Percentiles rank a stretch among this genome's conserved stretches.
These are phyloP conservation scores for Trematocara zebra DNA, from an alignment of 2,113 vertebrate genomes.

Conservation along the genomic window DNA sequence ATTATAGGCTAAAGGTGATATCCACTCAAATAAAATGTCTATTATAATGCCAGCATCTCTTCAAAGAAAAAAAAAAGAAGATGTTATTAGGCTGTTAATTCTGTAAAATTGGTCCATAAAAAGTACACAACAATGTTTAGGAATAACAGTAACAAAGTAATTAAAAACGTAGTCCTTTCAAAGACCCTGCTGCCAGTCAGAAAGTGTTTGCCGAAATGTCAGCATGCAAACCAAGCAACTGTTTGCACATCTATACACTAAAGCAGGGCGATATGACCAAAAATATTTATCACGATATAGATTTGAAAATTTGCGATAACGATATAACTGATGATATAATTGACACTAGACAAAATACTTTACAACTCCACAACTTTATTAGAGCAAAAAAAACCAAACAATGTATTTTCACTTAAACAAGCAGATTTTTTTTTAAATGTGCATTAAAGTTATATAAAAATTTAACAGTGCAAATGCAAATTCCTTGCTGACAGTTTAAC, in stretches of 20 bases:
- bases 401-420: not conserved
- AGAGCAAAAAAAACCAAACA: not conserved
- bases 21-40: not conserved
- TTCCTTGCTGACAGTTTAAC: fast-evolving
- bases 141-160: not conserved
- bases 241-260: not conserved
- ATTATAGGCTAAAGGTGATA: not conserved
- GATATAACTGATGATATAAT: not conserved
- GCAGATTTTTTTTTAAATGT: not conserved
- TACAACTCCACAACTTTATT: not conserved
- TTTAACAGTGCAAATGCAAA: not conserved
- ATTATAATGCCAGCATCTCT: not conserved
- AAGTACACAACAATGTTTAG: not conserved
- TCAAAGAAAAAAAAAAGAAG: not conserved
- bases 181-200: not conserved
- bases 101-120: not conserved
- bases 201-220: not conserved
- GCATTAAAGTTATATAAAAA: not conserved
- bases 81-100: not conserved
- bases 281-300: not conserved
- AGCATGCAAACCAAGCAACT: not conserved
- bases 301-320: not conserved
- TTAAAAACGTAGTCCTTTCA: not conserved
- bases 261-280: not conserved
- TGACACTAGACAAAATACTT: not conserved